Conservation (phyloP, 1,140 invertebrate species). For the Danaus plexippus region DNA sequence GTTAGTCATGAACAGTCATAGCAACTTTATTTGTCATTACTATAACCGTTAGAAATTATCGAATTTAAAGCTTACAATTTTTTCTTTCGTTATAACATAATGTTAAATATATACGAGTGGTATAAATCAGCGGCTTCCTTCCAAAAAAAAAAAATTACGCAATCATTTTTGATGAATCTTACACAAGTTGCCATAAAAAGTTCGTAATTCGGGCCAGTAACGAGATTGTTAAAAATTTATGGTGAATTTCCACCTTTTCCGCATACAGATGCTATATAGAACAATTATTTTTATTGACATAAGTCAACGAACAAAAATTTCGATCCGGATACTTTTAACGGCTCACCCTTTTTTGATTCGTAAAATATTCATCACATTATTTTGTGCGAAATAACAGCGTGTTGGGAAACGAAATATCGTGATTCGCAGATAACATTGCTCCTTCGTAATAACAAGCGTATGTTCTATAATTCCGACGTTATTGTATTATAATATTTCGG, state of each 20-base stretch:
- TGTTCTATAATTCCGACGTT: conserved; percentile 6
- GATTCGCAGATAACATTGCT: conserved; percentile 6
- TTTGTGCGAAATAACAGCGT: conserved; percentile 16
- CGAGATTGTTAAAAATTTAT: not conserved
- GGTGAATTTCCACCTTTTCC: not conserved
- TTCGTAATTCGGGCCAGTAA: too few species aligned
- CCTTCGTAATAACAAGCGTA: conserved; percentile 6
- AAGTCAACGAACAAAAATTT: conserved; percentile 19
- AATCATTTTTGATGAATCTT: too few species aligned
- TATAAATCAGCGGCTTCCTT: too few species aligned
- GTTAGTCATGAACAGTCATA: too few species aligned
- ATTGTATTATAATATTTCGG: not conserved
- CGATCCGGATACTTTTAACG: conserved; percentile 16
- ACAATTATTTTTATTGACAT: conserved; percentile 20
- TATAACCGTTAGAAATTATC: too few species aligned
- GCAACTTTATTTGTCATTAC: too few species aligned
- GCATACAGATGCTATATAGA: conserved; percentile 5
- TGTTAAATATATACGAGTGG: too few species aligned
- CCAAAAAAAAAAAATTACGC: too few species aligned
- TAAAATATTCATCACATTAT: conserved; percentile 25
- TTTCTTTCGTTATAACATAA: too few species aligned
- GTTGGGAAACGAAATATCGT: conserved; percentile 13
- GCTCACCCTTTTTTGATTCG: conserved; percentile 17
- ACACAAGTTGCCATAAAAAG: too few species aligned
- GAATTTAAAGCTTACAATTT: too few species aligned